These are phyloP conservation scores for Drosophila recens DNA, from an alignment of 2,888 invertebrate genomes.

Conservation along the genomic window DNA sequence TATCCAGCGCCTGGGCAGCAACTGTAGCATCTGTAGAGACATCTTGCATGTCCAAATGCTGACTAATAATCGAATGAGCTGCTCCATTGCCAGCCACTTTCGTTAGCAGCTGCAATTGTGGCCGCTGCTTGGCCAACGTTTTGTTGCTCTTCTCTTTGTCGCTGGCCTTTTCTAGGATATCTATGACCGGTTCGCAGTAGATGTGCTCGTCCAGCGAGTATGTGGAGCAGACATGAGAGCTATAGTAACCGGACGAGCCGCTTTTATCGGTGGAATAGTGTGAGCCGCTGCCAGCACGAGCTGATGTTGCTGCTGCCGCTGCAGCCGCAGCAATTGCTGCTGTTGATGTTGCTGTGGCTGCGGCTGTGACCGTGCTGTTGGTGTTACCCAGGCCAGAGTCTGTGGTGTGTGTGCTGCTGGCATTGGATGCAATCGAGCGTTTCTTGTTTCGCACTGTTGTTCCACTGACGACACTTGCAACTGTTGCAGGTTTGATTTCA, in stretches of 20 bases:
- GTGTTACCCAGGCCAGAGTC: constrained; percentile 63
- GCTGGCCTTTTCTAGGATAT: constrained; percentile 62
- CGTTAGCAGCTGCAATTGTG: constrained; percentile 36
- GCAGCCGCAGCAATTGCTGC: constrained; percentile 33
- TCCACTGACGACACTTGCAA: constrained; percentile 8
- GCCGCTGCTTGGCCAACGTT: constrained; percentile 38
- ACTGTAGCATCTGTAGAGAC: constrained; percentile 44
- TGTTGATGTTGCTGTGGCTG: constrained; percentile 28
- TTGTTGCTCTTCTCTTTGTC: constrained; percentile 36
- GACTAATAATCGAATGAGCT: constrained; percentile 60
- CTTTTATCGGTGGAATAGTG: constrained; percentile 86
- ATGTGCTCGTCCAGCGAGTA: constrained; percentile 85
- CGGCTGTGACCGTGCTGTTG: constrained; percentile 30
- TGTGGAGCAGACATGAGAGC: constrained; percentile 85
- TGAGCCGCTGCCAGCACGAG: constrained; percentile 58
- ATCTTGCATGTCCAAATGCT: constrained; percentile 69
- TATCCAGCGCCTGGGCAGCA: constrained; percentile 17
- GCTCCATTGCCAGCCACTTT: constrained; percentile 32
- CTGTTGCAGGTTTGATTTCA: constrained; percentile 44
- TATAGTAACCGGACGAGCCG: constrained; percentile 85
- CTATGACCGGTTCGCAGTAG: constrained; percentile 85
- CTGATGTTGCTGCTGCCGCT: constrained; percentile 32
- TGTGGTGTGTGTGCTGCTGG: constrained; percentile 69
- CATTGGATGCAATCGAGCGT: constrained; percentile 75
- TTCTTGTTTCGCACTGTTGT: constrained; percentile 67